Base-by-base conservation (phyloP, 2,797 vertebrate genomes). In the Vultur gryphus region DNA sequence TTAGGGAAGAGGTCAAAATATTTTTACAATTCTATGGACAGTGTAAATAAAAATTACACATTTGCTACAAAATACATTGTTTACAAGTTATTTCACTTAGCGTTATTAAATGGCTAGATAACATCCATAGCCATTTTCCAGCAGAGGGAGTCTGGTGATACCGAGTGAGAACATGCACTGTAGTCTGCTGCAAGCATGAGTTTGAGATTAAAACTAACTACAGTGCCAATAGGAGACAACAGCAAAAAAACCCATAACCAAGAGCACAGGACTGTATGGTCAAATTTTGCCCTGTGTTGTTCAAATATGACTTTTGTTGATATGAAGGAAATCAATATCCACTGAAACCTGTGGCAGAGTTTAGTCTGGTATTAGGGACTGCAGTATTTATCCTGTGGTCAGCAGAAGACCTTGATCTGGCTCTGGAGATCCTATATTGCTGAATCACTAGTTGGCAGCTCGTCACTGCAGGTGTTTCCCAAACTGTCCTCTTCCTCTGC, bases 101-200 rank as follows among this genome's bases (percentile, higher is more conserved):
- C 0, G 1, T 71, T 13, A 49, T n/a, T 61, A 64, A 64, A 57
- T 15, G 28, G 6, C 31, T 39, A 33, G 55, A 16, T 29, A 55
- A 64, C 25, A 8, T 35, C 19, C 33, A 59, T 1, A 65, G 24
- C 5, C 15, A 7, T 64, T 94, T 88, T 84, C 94, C 96, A 90
- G 86, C 61, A 97, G 97, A 91, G 96, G 96, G 93, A 94, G 94
- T 58, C 55, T 58, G 71, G 54, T 3, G 3, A 54, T 33, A 44
- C 1, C 1, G 17, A 61, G 20, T 66, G 77, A 83, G 62, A 66
- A n/a, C 16, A 31, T 0, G 4, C 31, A 11, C 15, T 25, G 0
- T 5, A 44, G 37, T 14, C 8, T 2, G 6, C 26, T 23, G 24
- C 43, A 77, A 73, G 18, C 8, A 16, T 0, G 0, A 46, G 8